These are phyloP conservation scores for Montipora capitata DNA, from an alignment of 92 coral and sea anemone species.

Conservation along the genomic window DNA sequence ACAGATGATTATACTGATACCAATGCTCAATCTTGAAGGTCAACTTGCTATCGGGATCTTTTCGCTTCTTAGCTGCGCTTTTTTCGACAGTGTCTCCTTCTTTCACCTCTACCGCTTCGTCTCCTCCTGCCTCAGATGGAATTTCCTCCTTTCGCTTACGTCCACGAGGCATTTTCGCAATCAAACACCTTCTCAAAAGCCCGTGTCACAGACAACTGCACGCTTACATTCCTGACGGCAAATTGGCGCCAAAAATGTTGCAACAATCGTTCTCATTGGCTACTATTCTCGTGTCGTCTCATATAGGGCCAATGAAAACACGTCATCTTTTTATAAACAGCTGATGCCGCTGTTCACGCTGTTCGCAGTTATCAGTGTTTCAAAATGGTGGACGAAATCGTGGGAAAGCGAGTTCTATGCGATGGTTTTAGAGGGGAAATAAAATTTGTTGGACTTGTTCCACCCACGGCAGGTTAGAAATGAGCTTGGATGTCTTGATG, in stretches of 20 bases:
- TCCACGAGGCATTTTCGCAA: conserved; percentile 35
- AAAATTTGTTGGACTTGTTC: conserved; percentile 88
- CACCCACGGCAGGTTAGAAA: conserved; percentile 85
- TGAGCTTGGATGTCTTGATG: not conserved
- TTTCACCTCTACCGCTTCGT: not conserved
- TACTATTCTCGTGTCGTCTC: not conserved
- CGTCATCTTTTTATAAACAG: not conserved
- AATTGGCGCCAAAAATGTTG: conserved; percentile 56
- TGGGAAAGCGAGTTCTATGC: conserved; percentile 85
- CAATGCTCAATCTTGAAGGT: conserved; percentile 80
- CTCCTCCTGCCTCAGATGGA: not conserved
- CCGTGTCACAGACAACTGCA: no score
- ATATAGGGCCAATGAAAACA: conserved; percentile 31
- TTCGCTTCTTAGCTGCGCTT: conserved; percentile 57
- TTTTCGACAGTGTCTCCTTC: not conserved
- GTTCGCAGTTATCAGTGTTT: conserved; percentile 8
- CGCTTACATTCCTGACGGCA: not conserved
- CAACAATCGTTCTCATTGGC: conserved; percentile 44
- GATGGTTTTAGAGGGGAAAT: conserved; percentile 91
- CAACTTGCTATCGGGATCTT: conserved; percentile 20
- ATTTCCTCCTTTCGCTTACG: conserved; percentile 38
- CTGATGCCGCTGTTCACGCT: conserved; percentile 21
- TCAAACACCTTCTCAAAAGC: not conserved
- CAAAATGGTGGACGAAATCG: conserved; percentile 86
- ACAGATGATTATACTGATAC: conserved; percentile 16